Evolutionary conservation across 2,797 vertebrate genomes (phyloP), one percentile per base, ranked within the genome.

Genomic region (Serranus cabrilla): DNA sequence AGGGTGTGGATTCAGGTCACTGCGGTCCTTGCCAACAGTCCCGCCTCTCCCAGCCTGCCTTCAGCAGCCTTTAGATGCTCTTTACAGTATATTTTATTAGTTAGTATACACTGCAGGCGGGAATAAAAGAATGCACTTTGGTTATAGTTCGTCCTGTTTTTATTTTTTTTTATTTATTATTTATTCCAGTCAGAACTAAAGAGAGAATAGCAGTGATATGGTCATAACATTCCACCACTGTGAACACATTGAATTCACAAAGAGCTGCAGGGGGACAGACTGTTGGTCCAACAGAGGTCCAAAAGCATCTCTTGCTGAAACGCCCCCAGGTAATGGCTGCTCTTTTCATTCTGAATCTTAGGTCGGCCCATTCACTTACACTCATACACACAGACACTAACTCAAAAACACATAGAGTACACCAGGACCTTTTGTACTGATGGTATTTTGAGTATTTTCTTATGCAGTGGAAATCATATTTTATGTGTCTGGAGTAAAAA

Each of bases 211-310:
- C 59, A 39, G 27, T 25, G 42, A 55, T 47, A 51, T 76, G 74
- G 78, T 79, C 20, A 39, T 67, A 78, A 42, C 85, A 86, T 90
- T 89, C 81, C 84, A 77, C 72, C 76, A 39, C 49, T 71, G 74
- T 90, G 84, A 90, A 78, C 64, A 55, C 87, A 87, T 82, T 54
- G 54, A 61, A 82, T 88, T 85, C 83, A 86, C 81, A 86, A 74
- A 58, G 62, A 37, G 59, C 69, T 73, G 46, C 54, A 46, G 43
- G 58, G 49, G 37, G 6, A 42, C 14, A 14, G n/a, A 9, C 11
- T 20, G 31, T 80, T 75, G 74, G 65, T 82, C 83, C 78, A 78
- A 62, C 66, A 61, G 49, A n/a, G 34, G 4, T 16, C 62, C 23
- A 67, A 52, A 58, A 25, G 45, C 40, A 49, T 67, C 23, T 78